Base-by-base conservation (phyloP, 2,888 invertebrate species). In the Bhutanitis thaidina region DNA sequence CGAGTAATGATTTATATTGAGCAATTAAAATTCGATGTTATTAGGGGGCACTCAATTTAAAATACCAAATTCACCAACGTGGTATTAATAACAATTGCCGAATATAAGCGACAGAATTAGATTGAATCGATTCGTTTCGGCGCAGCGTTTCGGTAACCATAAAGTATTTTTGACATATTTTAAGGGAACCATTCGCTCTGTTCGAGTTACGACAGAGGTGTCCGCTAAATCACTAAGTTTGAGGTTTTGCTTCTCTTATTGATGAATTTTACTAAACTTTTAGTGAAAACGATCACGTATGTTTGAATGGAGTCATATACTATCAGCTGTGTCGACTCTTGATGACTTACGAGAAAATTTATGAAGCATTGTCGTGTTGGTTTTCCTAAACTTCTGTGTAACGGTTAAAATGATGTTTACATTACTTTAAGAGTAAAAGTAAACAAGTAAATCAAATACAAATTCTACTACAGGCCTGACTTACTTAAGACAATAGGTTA, bases 151-250 rank as follows among this genome's bases (percentile, higher is more conserved):
- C 61, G 64, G 65, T 62, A 54, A 62, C 66, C 81, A 77, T 88
- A 85, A 87, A 83, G 74, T 78, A 85, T 83, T 82, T 79, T 83
- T 76, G 84, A 74, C 80, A 83, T 78, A 82, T 78, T 71, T 61
- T 72, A 53, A 56, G 52, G 47, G 49, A 56, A 62, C 62, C 61
- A 61, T 63, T 64, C 62, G 61, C 66, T 63, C 64, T 64, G 69
- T 78, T 82, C 84, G 80, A 81, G 79, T 77, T 82, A 79, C 69
- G 70, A 67, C 59, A 64, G 58, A 62, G 55, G 67, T 74, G 71
- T 73, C 75, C 50, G 68, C 72, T 83, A 85, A 85, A 84, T 85
- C 80, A 82, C 75, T 60, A 68, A 53, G 64, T 67, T 75, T 82
- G 83, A 80, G 82, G 81, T 86, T 83, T 80, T 60, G 80, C 68